Evolutionary conservation across 2,113 vertebrate genomes (phyloP).

Genomic region (Microcebus lehilahytsara): DNA sequence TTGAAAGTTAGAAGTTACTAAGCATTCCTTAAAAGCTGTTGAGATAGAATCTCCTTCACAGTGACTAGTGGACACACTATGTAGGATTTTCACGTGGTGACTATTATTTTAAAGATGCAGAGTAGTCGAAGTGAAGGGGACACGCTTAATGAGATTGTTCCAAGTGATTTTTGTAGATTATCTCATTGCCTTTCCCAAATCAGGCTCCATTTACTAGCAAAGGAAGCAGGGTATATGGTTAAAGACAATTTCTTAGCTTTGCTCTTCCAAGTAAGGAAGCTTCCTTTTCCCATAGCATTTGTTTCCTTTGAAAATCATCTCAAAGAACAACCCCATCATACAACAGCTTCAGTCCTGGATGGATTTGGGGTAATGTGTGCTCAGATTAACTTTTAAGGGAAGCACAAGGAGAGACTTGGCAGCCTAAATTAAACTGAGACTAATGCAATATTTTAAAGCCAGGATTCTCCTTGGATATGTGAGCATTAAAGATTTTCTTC

Average conservation of each 20-base stretch:
- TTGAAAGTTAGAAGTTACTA: not conserved
- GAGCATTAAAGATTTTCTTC: not conserved
- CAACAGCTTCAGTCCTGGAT: not conserved
- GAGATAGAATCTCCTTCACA: not conserved
- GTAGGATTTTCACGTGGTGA: not conserved
- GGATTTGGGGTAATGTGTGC: not conserved
- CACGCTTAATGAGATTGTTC: not conserved
- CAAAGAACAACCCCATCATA: not conserved
- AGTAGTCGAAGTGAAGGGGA: not conserved
- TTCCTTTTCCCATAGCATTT: not conserved
- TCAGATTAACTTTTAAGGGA: not conserved
- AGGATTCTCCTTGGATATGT: not conserved
- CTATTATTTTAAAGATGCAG: not conserved
- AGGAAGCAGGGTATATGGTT: not conserved
- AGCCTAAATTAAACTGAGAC: not conserved
- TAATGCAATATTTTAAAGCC: conserved; percentile 24
- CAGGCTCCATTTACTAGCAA: not conserved
- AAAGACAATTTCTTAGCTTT: not conserved
- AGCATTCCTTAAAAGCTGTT: not conserved
- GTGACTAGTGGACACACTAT: not conserved
- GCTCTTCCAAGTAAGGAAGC: not conserved
- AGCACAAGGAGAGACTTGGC: not conserved
- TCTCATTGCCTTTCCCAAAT: not conserved
- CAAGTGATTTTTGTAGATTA: not conserved
- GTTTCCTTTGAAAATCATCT: conserved; percentile 7